A percentile compares a stretch with the other conserved stretches of the same genome.
Evolutionary conservation across 2,888 invertebrate genomes (phyloP).

Genomic region (Acheta domesticus): DNA sequence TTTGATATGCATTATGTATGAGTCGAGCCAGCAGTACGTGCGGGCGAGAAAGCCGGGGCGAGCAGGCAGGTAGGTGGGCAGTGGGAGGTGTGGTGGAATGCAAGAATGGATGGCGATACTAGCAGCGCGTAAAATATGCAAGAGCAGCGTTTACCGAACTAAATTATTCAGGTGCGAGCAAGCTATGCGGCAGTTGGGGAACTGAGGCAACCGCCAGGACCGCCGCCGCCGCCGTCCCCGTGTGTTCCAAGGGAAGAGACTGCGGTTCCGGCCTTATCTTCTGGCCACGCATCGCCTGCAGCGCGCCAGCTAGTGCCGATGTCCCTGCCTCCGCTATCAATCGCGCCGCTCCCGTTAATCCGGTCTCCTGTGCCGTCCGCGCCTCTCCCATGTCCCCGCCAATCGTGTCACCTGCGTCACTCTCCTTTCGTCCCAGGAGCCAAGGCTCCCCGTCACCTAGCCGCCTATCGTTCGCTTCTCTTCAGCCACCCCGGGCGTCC

Average conservation of each 20-base stretch:
- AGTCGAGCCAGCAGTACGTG: neutral
- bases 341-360: neutral
- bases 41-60: neutral
- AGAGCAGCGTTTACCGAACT: slow-evolving; percentile 1
- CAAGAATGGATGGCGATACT: slow-evolving; percentile 9
- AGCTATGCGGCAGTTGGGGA: neutral
- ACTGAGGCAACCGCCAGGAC: neutral
- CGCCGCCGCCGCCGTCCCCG: neutral
- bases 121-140: neutral
- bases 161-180: neutral
- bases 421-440: too few species aligned
- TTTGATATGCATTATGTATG: neutral
- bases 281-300: neutral
- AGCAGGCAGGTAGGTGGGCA: too few species aligned
- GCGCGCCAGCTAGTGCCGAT: neutral
- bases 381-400: too few species aligned
- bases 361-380: neutral
- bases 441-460: too few species aligned
- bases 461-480: too few species aligned
- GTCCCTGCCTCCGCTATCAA: neutral
- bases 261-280: neutral
- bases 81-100: neutral
- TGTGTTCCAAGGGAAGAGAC: neutral
- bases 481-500: too few species aligned
- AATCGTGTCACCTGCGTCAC: too few species aligned